Evolutionary conservation across 2,797 vertebrate genomes (phyloP).

Genomic region (Arctocebus calabarensis): DNA sequence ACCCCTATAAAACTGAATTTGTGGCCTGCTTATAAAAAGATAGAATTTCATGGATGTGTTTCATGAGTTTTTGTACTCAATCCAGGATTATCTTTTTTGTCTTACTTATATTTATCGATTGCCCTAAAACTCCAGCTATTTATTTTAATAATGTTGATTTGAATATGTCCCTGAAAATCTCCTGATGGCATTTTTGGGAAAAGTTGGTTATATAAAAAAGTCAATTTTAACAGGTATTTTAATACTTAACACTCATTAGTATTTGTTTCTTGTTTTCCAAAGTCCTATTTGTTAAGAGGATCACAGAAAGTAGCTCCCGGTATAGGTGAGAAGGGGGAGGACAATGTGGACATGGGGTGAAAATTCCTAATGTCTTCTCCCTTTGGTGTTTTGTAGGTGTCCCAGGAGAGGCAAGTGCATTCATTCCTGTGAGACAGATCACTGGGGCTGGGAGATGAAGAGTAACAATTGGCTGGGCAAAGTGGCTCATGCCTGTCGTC

Average conservation of each 20-base stretch:
- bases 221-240: constrained; percentile 14
- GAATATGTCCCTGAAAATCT: constrained; percentile 25
- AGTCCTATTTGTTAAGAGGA: background rate
- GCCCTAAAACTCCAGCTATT: background rate
- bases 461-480: background rate
- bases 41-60: background rate
- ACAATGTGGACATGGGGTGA: background rate
- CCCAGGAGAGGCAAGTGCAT: background rate
- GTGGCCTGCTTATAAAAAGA: background rate
- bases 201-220: background rate
- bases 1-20: constrained; percentile 13
- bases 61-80: background rate
- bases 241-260: background rate
- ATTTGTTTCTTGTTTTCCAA: constrained; percentile 16
- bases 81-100: background rate
- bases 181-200: constrained; percentile 34
- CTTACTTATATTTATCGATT: background rate
- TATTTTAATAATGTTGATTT: constrained; percentile 40
- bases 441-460: background rate
- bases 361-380: background rate
- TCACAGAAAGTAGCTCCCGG: background rate
- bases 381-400: background rate
- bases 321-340: background rate
- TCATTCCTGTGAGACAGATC: background rate
- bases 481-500: no score